Conservation (phyloP, 2,797 vertebrate species). For the Otolemur crassicaudatus region DNA sequence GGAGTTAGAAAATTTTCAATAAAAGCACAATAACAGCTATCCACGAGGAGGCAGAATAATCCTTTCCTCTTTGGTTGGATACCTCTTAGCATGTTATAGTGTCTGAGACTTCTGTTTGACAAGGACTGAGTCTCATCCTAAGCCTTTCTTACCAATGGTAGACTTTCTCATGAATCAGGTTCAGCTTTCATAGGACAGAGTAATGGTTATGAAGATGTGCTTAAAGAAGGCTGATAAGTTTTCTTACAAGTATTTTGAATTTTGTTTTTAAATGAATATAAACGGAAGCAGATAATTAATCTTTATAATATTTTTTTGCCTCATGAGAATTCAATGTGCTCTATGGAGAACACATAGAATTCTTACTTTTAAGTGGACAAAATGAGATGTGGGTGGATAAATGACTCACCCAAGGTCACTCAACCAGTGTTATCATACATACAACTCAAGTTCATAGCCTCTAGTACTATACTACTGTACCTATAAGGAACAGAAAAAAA, state of each 20-base stretch:
- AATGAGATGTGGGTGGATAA: neutral
- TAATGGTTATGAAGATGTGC: neutral
- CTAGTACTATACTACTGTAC: neutral
- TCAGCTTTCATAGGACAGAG: neutral
- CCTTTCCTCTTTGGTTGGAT: neutral
- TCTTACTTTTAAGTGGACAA: constrained; percentile 55
- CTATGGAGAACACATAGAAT: neutral
- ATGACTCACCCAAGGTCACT: neutral
- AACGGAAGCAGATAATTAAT: constrained; percentile 41
- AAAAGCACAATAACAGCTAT: constrained; percentile 18
- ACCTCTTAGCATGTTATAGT: neutral
- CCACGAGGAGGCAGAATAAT: neutral
- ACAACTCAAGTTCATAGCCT: constrained; percentile 21
- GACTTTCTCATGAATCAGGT: constrained; percentile 34
- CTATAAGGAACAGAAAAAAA: neutral
- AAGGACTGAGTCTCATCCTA: neutral
- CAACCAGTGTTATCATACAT: neutral
- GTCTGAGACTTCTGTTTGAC: neutral
- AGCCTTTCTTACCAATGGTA: neutral
- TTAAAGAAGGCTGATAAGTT: neutral
- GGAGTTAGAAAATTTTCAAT: constrained; percentile 22
- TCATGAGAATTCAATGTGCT: constrained; percentile 21
- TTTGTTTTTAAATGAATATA: constrained; percentile 57
- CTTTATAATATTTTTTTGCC: neutral
- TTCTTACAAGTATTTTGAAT: neutral